These are phyloP conservation scores for Heterochromis multidens DNA, from an alignment of 2,113 vertebrate species.

Conservation along the genomic window DNA sequence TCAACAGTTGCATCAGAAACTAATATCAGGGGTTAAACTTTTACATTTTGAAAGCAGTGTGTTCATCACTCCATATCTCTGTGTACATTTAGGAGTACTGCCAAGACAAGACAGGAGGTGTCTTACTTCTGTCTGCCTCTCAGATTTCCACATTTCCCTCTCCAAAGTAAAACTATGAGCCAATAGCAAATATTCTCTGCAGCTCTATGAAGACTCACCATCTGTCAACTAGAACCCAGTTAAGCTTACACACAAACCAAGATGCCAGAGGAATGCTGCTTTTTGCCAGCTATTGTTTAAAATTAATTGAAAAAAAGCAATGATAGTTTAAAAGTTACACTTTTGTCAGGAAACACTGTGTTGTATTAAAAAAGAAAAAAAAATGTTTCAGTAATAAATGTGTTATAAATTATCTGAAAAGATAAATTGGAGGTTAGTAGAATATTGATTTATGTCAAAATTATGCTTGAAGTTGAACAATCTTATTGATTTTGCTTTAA, in stretches of 20 bases:
- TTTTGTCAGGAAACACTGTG: not conserved
- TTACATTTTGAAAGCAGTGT: conserved; percentile 3
- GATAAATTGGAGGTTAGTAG: not conserved
- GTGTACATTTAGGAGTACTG: conserved; percentile 10
- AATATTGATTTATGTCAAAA: not conserved
- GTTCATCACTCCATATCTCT: not conserved
- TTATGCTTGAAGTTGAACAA: not conserved
- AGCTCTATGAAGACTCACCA: conserved; percentile 25
- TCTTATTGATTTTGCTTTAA: not conserved
- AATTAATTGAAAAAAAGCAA: not conserved
- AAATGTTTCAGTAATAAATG: not conserved
- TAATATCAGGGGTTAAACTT: conserved; percentile 11
- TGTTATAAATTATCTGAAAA: not conserved
- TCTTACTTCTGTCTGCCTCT: conserved; percentile 17
- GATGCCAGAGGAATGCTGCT: not conserved
- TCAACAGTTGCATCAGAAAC: not conserved
- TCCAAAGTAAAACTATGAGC: conserved; percentile 35
- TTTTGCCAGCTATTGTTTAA: not conserved
- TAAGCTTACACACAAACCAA: conserved; percentile 5
- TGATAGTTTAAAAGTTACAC: not conserved
- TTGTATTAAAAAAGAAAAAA: not conserved
- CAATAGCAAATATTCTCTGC: conserved; percentile 19
- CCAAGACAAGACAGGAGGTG: conserved; percentile 13
- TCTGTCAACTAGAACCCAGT: conserved; percentile 26
- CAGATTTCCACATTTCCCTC: conserved; percentile 17